Conservation (phyloP, 2,797 vertebrate species). For the Yasuhikotakia modesta region DNA sequence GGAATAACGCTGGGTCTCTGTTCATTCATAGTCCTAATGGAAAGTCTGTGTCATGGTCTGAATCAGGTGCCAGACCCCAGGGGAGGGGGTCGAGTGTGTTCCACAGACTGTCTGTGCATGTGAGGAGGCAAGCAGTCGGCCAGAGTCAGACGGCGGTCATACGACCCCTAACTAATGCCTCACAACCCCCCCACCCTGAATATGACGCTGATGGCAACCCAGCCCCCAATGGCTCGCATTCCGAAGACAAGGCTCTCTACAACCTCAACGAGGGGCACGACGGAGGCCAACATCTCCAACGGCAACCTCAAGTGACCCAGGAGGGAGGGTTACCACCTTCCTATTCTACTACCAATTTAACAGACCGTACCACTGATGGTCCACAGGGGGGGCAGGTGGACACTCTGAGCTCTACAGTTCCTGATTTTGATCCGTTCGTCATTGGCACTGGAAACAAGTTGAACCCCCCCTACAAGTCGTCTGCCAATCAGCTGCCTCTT, state of each 20-base stretch:
- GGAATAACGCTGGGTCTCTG: slow-evolving; percentile 88
- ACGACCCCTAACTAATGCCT: slow-evolving; percentile 98
- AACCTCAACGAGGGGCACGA: slow-evolving; percentile 86
- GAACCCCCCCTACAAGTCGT: slow-evolving; percentile 69
- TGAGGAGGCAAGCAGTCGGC: slow-evolving; percentile 95
- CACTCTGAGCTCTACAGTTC: slow-evolving; percentile 79
- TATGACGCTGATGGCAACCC: slow-evolving; percentile 84
- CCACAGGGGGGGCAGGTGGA: slow-evolving; percentile 81
- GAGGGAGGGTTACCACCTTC: slow-evolving; percentile 76
- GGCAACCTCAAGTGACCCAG: slow-evolving; percentile 78
- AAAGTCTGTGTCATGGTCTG: slow-evolving; percentile 99
- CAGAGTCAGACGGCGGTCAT: slow-evolving; percentile 99
- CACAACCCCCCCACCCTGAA: slow-evolving; percentile 75
- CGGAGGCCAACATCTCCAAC: slow-evolving; percentile 66
- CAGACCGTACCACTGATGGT: slow-evolving; percentile 77
- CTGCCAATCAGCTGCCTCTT: slow-evolving; percentile 73
- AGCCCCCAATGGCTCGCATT: slow-evolving; percentile 84
- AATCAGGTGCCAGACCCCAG: slow-evolving; percentile 98
- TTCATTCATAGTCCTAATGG: slow-evolving; percentile 99
- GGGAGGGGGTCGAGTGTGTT: slow-evolving; percentile 93
- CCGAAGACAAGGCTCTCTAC: slow-evolving; percentile 87
- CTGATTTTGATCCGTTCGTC: slow-evolving; percentile 69
- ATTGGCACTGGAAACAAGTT: slow-evolving; percentile 71
- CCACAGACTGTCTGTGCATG: slow-evolving; percentile 99
- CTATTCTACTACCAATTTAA: slow-evolving; percentile 75